Evolutionary conservation across 2,888 invertebrate genomes (phyloP).

Genomic region (Hecatera dysodea): DNA sequence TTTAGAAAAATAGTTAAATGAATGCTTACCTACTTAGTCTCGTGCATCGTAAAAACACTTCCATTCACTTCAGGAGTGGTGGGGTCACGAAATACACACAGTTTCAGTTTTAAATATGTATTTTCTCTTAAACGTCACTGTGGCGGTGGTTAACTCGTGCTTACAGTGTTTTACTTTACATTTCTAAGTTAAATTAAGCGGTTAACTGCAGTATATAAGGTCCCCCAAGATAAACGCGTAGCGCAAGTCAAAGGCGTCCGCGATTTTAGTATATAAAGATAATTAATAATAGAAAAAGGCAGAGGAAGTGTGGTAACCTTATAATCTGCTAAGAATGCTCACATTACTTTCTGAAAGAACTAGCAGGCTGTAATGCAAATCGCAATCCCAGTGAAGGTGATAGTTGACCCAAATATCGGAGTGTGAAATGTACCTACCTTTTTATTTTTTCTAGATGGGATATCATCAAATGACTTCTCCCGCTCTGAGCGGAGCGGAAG

Average conservation of each 20-base stretch:
- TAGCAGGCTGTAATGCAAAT: neutral
- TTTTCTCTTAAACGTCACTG: slow-evolving; percentile 19
- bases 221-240: slow-evolving; percentile 49
- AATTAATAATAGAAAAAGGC: neutral
- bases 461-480: no score
- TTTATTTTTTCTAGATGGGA: no score
- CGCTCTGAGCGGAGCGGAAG: no score
- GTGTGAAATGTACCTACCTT: no score
- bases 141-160: slow-evolving; percentile 53
- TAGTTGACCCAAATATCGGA: no score
- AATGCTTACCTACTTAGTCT: no score
- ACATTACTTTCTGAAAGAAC: neutral
- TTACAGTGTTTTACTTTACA: slow-evolving; percentile 67
- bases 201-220: slow-evolving; percentile 74
- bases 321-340: neutral
- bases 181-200: slow-evolving; percentile 79
- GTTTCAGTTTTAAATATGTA: neutral
- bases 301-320: neutral
- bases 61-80: no score
- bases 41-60: no score
- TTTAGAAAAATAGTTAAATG: no score
- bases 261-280: slow-evolving; percentile 24
- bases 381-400: no score
- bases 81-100: neutral
- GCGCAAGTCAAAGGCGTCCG: slow-evolving; percentile 26